A percentile compares a stretch with the other conserved stretches of the same genome.
Conservation (phyloP, 2,888 invertebrate genomes). For the Drosophila nr. medialis region DNA sequence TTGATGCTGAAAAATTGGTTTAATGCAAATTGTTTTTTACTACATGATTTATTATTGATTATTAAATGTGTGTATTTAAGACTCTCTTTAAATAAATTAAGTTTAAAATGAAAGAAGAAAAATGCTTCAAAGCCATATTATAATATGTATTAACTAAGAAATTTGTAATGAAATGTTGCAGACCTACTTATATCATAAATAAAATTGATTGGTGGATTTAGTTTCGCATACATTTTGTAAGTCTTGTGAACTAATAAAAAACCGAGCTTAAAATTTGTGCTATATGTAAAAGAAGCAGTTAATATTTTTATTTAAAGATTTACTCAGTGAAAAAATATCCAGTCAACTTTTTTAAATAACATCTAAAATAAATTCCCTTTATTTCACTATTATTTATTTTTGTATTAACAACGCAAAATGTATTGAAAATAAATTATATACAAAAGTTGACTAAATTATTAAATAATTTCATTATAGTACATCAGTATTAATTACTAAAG, state of each 20-base stretch:
- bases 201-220: not conserved
- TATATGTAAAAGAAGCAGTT: not conserved
- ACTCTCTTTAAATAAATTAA: not conserved
- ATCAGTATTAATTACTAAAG: not conserved
- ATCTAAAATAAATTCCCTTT: not conserved
- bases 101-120: not conserved
- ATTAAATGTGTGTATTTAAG: not conserved
- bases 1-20: not conserved
- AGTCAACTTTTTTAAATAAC: not conserved
- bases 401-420: not conserved
- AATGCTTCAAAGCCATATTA: not conserved
- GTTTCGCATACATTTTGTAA: not conserved
- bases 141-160: not conserved
- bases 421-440: not conserved
- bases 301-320: not conserved
- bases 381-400: not conserved
- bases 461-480: not conserved
- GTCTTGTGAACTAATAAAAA: not conserved
- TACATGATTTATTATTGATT: not conserved
- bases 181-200: not conserved
- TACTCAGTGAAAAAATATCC: not conserved
- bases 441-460: not conserved
- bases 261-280: not conserved
- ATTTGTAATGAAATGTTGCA: not conserved
- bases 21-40: not conserved